Evolutionary conservation across 2,113 vertebrate species (phyloP).

Genomic region (Panthera leo): DNA sequence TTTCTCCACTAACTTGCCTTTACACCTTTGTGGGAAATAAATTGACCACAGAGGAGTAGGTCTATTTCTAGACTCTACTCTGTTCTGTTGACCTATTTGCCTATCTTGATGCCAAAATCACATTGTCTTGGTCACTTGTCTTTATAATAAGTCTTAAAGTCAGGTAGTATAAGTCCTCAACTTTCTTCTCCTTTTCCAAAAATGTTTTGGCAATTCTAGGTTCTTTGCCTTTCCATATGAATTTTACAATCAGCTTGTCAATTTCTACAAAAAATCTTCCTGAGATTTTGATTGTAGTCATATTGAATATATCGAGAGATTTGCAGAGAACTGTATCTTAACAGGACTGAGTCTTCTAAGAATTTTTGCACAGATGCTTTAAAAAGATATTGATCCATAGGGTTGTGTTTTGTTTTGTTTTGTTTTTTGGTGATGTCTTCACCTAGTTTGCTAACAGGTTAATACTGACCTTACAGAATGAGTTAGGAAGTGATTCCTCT

Average conservation of each 20-base stretch:
- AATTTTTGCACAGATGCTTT: background rate
- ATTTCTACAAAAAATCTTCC: background rate
- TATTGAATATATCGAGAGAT: background rate
- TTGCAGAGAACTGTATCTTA: background rate
- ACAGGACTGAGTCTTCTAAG: background rate
- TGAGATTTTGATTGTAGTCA: background rate
- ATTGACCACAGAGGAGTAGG: background rate
- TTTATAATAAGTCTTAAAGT: background rate
- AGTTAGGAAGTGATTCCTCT: background rate
- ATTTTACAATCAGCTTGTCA: background rate
- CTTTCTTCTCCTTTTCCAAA: background rate
- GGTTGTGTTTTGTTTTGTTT: background rate
- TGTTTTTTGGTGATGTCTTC: background rate
- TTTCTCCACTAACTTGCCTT: background rate
- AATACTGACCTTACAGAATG: background rate
- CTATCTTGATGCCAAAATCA: background rate
- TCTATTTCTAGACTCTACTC: background rate
- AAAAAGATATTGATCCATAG: background rate
- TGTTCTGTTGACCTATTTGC: background rate
- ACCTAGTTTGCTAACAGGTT: background rate
- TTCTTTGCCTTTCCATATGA: background rate
- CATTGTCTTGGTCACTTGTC: background rate
- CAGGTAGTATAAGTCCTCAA: background rate
- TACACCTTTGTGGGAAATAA: background rate
- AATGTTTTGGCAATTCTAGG: background rate